Base-by-base conservation (phyloP, 2,797 vertebrate genomes). In the Acipenser oxyrinchus region DNA sequence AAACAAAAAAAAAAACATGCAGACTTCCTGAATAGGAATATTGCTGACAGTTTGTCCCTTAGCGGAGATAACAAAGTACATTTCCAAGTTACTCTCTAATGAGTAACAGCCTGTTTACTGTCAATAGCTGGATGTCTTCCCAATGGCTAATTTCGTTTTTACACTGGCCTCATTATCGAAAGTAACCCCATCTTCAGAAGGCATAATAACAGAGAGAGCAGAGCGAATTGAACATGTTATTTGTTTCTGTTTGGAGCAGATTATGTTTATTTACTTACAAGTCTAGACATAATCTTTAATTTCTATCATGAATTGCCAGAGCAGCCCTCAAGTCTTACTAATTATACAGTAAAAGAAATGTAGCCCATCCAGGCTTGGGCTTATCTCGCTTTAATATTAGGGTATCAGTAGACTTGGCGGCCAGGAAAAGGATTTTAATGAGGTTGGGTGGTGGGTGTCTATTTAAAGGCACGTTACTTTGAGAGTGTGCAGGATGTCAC, bases 1-100 rank as follows among this genome's bases (percentile, higher is more conserved):
- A n/a, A n/a, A n/a, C n/a, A 88, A 87, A 85, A 87, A 78, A 83
- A 77, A 88, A 86, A 85, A 87, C 79, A 83, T 77, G 81, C 78
- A 76, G 78, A 83, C 80, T 87, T 89, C 86, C 88, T 88, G 85
- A 81, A 82, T 75, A 83, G 81, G 83, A 83, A 74, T 75, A 74
- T 76, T 74, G 68, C 79, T 84, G 85, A 83, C 78, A 77, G 70
- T 73, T 72, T 81, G 86, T 61, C 13, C 84, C 81, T 76, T 69
- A 79, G 74, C 69, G 72, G 84, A 84, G 86, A 82, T 84, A 82
- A 83, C 77, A 75, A 79, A 80, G 78, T 68, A 73, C 78, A n/a
- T 72, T 67, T 81, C 48, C 52, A 37, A 65, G 82, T 84, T 1
- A 53, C 49, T 18, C 53, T 78, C 82, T 73, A 69, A 80, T 77